These are phyloP conservation scores for Microtus pennsylvanicus DNA, from an alignment of 2,113 vertebrate genomes.

Conservation along the genomic window DNA sequence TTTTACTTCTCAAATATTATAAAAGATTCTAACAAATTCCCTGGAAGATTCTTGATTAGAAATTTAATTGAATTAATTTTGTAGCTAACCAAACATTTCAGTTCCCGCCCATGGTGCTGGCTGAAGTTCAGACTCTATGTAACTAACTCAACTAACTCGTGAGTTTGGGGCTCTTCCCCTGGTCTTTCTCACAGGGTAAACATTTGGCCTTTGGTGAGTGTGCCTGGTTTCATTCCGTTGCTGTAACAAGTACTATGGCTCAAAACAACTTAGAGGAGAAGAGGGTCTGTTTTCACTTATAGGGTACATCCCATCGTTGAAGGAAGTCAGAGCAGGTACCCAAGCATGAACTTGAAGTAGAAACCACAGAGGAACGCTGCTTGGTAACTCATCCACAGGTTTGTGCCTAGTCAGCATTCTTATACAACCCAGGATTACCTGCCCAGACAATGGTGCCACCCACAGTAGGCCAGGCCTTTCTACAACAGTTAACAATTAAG, in stretches of 20 bases:
- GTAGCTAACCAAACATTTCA: neutral
- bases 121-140: conserved; percentile 12
- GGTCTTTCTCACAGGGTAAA: neutral
- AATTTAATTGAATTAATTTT: conserved; percentile 20
- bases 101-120: neutral
- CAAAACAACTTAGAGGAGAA: neutral
- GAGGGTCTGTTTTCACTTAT: neutral
- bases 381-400: neutral
- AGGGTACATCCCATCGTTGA: too few relatives aligned
- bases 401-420: neutral
- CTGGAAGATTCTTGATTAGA: neutral
- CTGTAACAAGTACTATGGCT: neutral
- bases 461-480: neutral
- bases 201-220: neutral
- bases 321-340: neutral
- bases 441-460: neutral
- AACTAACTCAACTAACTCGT: neutral
- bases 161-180: neutral
- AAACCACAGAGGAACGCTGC: neutral
- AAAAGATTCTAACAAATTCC: neutral
- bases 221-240: neutral
- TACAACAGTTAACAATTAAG: neutral
- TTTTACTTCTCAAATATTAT: conserved; percentile 9
- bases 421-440: neutral
- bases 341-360: neutral